Percentiles rank a stretch among this genome's conserved stretches.
Conservation (phyloP, 2,888 invertebrate genomes). For the Ariolimax columbianus region DNA sequence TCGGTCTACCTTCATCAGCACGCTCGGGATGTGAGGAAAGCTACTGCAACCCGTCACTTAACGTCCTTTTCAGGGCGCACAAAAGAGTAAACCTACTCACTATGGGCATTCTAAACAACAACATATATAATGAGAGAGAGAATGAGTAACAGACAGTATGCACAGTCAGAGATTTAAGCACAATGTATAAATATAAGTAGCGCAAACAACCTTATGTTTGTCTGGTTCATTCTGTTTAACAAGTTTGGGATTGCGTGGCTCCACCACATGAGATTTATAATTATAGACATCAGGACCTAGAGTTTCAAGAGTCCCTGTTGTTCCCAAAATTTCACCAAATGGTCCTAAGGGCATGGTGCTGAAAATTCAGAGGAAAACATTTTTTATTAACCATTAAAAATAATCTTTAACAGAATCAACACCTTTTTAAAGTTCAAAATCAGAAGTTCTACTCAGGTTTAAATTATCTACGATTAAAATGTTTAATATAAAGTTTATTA, state of each 20-base stretch:
- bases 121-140: no score
- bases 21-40: no score
- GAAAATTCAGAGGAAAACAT: not conserved
- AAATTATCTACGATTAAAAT: no score
- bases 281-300: conserved; percentile 69
- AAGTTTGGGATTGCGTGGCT: conserved; percentile 78
- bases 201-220: conserved; percentile 45
- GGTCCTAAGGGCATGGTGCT: conserved; percentile 76
- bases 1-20: no score
- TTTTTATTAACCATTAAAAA: no score
- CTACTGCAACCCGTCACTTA: no score
- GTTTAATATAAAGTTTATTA: no score
- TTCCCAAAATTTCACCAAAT: conserved; percentile 78
- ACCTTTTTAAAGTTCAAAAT: not conserved
- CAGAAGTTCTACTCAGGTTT: not conserved
- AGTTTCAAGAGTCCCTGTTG: conserved; percentile 77
- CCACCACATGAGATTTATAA: conserved; percentile 77
- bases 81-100: no score
- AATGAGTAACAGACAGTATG: no score
- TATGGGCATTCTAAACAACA: no score
- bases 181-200: not conserved
- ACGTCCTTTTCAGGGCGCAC: no score
- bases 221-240: conserved; percentile 67
- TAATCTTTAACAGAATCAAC: not conserved
- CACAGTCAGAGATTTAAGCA: not conserved